These are phyloP conservation scores for Podabrus alpinus DNA, from an alignment of 2,888 invertebrate genomes.

Conservation along the genomic window DNA sequence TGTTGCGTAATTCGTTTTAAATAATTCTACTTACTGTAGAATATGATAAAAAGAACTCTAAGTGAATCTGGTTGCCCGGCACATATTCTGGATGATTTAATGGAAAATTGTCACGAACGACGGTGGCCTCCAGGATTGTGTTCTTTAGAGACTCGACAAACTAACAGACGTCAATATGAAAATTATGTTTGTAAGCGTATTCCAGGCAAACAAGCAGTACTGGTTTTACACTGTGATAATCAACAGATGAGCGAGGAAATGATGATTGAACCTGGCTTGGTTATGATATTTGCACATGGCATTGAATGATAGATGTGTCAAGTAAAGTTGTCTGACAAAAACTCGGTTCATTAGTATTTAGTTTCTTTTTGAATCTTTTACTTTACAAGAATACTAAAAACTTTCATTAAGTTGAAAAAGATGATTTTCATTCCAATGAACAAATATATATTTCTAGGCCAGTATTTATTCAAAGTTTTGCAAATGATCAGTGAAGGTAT, in stretches of 20 bases:
- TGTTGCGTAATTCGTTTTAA: slow-evolving; percentile 3
- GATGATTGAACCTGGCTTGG: slow-evolving; percentile 94
- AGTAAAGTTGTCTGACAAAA: not conserved
- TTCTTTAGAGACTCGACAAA: slow-evolving; percentile 91
- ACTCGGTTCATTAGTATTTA: not conserved
- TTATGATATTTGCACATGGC: slow-evolving; percentile 98
- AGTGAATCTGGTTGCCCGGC: slow-evolving; percentile 94
- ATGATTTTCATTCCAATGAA: not conserved
- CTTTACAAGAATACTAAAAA: not conserved
- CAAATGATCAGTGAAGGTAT: not conserved
- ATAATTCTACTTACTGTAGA: slow-evolving; percentile 59
- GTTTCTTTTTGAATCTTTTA: not conserved
- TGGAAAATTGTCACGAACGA: slow-evolving; percentile 97
- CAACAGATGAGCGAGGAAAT: slow-evolving; percentile 93
- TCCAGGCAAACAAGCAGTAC: slow-evolving; percentile 93
- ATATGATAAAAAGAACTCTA: slow-evolving; percentile 90
- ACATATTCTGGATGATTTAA: slow-evolving; percentile 90
- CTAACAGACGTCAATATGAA: slow-evolving; percentile 90
- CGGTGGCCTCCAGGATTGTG: slow-evolving; percentile 93
- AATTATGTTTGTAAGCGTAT: slow-evolving; percentile 93
- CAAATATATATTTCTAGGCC: not conserved
- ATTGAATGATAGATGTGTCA: slow-evolving; percentile 67
- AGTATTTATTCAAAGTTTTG: not conserved
- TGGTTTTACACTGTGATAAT: slow-evolving; percentile 94
- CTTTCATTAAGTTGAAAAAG: not conserved